A percentile compares a stretch with the other conserved stretches of the same genome.
These are phyloP conservation scores for Sisyra nigra DNA, from an alignment of 2,888 invertebrate genomes.

Conservation along the genomic window DNA sequence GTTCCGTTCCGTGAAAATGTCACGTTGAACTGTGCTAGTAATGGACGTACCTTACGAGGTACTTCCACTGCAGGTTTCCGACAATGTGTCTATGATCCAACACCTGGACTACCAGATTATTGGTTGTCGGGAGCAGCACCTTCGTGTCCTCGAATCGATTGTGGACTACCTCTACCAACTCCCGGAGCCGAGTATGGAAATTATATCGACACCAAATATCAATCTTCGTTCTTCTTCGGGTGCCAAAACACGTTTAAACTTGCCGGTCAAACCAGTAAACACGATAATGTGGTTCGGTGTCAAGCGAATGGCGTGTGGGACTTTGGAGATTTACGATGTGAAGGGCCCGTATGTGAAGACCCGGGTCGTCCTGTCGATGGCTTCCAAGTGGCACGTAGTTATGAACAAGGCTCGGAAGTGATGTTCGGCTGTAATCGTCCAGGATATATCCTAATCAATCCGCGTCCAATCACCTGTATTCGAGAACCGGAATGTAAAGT, in stretches of 20 bases:
- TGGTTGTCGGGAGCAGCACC: conserved; percentile 80
- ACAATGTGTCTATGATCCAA: conserved; percentile 92
- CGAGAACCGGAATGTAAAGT: conserved; percentile 89
- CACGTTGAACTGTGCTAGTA: conserved; percentile 62
- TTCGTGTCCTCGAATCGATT: conserved; percentile 76
- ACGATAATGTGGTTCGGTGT: conserved; percentile 85
- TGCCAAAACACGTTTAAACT: conserved; percentile 92
- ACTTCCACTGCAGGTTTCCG: conserved; percentile 74
- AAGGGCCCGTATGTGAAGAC: conserved; percentile 93
- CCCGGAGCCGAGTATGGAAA: conserved; percentile 90
- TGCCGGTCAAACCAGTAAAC: conserved; percentile 79
- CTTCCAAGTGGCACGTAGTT: conserved; percentile 65
- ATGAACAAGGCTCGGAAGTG: conserved; percentile 82
- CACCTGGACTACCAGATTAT: conserved; percentile 75
- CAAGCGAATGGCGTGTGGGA: conserved; percentile 92
- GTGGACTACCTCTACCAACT: conserved; percentile 80
- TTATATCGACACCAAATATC: conserved; percentile 73
- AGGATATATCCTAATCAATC: conserved; percentile 85
- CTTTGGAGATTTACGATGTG: conserved; percentile 88
- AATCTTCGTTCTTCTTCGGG: conserved; percentile 89
- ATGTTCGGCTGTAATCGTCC: conserved; percentile 79
- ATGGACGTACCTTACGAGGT: conserved; percentile 61
- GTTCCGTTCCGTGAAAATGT: conserved; percentile 85
- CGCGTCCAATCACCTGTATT: conserved; percentile 76
- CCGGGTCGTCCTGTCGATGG: conserved; percentile 91